Conservation (phyloP, 2,888 invertebrate genomes). For the Epinotia bilunana region DNA sequence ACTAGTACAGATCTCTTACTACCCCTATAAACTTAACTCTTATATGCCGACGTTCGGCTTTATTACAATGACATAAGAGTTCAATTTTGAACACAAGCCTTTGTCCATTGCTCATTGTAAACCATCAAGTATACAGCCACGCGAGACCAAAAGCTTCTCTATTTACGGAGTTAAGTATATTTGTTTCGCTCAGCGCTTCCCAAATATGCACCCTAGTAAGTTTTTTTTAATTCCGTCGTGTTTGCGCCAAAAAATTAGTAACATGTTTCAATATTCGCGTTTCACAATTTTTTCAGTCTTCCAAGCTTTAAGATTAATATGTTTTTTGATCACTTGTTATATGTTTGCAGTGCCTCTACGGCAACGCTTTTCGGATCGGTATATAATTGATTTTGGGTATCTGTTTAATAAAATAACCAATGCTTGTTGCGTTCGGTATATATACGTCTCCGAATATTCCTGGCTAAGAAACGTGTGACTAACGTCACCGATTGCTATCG, state of each 20-base stretch:
- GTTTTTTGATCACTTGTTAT: neutral
- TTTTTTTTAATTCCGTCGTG: slow-evolving; percentile 22
- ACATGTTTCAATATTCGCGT: neutral
- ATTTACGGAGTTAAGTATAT: slow-evolving; percentile 65
- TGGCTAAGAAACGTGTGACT: neutral
- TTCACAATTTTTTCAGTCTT: neutral
- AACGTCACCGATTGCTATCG: neutral
- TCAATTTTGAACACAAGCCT: slow-evolving; percentile 53
- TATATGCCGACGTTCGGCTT: slow-evolving; percentile 54
- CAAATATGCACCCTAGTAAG: slow-evolving; percentile 57
- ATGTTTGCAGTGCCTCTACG: too few relatives aligned
- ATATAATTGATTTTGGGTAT: too few relatives aligned
- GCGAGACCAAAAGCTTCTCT: slow-evolving; percentile 58
- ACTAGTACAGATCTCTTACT: slow-evolving; percentile 67
- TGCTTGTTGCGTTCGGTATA: neutral
- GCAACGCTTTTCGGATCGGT: too few relatives aligned
- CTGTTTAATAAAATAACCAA: too few relatives aligned
- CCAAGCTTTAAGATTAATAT: neutral
- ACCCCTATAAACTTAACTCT: slow-evolving; percentile 61
- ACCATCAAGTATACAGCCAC: slow-evolving; percentile 59
- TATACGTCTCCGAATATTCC: neutral
- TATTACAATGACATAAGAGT: slow-evolving; percentile 55
- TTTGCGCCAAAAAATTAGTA: neutral
- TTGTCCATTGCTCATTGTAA: slow-evolving; percentile 56
- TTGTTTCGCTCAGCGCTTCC: slow-evolving; percentile 57